Evolutionary conservation across 2,888 invertebrate genomes (phyloP).

Genomic region (Sussaba pulchella): DNA sequence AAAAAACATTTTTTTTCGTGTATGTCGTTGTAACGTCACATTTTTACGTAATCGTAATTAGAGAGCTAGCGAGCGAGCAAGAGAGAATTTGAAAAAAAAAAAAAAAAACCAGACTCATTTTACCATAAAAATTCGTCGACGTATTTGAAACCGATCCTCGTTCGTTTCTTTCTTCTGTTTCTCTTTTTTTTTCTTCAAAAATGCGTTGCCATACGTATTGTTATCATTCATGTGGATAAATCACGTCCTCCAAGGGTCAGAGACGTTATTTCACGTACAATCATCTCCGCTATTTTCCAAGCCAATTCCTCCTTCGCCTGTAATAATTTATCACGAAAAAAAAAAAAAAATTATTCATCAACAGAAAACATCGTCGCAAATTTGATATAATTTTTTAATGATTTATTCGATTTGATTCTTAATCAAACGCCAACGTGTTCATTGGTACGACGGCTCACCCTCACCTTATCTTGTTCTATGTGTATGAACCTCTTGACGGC

Average conservation of each 20-base stretch:
- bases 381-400: no score
- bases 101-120: slow-evolving; percentile 27
- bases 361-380: no score
- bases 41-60: slow-evolving; percentile 17
- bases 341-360: slow-evolving; percentile 16
- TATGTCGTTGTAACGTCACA: slow-evolving; percentile 7
- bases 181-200: neutral
- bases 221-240: slow-evolving; percentile 77
- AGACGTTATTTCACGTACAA: slow-evolving; percentile 96
- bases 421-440: no score
- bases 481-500: slow-evolving; percentile 93
- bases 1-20: slow-evolving; percentile 9
- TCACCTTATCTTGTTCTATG: slow-evolving; percentile 92
- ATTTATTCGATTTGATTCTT: no score
- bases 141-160: slow-evolving; percentile 20
- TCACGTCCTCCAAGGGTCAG: slow-evolving; percentile 88
- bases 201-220: slow-evolving; percentile 29
- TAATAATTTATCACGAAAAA: slow-evolving; percentile 21
- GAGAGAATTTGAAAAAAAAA: neutral
- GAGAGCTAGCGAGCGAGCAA: slow-evolving; percentile 17
- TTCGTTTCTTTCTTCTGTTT: slow-evolving; percentile 2
- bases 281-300: slow-evolving; percentile 98
- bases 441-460: no score
- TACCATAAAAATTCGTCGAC: slow-evolving; percentile 9
- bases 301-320: slow-evolving; percentile 97